Evolutionary conservation across 30 jellyfish, hydroid and myxozoan species (phyloP), one percentile per base, ranked within the genome.

Genomic region (Calvadosia cruxmelitensis): DNA sequence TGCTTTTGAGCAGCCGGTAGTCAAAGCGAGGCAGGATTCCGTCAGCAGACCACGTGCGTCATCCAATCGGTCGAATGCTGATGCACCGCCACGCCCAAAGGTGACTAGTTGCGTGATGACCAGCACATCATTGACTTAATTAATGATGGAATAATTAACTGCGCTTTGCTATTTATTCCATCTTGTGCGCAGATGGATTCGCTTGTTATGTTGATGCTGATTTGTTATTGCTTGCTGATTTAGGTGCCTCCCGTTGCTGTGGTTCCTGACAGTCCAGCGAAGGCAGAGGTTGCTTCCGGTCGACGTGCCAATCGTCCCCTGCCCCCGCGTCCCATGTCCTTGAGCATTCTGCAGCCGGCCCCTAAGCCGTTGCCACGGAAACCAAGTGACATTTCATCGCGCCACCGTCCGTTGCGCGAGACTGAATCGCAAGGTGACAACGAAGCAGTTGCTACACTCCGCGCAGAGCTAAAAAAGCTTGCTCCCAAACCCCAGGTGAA

Each of bases 391-490:
- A 20, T 42, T 5, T 42, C 57, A 20, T 42, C 57, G 10, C 57
- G 57, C 20, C 20, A 10, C 20, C 57, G 20, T 42, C 57, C 10
- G 20, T 20, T 20, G 20, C 20, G 15, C 10, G 10, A 10, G 20
- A 10, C 57, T 42, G 57, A 42, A 42, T 5, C 15, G 10, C 15
- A 42, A 10, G 20, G 20, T 5, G 57, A 42, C 10, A 42, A 42
- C 20, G 57, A 42, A 42, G 57, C 57, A 42, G 57, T 42, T 42
- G 57, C 57, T 42, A 42, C 57, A 20, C 57, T 42, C 15, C 57
- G 57, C 20, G 57, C 57, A 5, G 57, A 42, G 20, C 20, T 42
- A 20, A 42, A 42, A 42, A 42, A 42, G 57, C 20, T 42, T 10
- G 57, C 57, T 5, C 20, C 57, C 10, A 42, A 42, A 20, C 57